Percentiles rank a stretch among this genome's conserved stretches.
Conservation (phyloP, 2,797 vertebrate genomes). For the Chromis chromis region DNA sequence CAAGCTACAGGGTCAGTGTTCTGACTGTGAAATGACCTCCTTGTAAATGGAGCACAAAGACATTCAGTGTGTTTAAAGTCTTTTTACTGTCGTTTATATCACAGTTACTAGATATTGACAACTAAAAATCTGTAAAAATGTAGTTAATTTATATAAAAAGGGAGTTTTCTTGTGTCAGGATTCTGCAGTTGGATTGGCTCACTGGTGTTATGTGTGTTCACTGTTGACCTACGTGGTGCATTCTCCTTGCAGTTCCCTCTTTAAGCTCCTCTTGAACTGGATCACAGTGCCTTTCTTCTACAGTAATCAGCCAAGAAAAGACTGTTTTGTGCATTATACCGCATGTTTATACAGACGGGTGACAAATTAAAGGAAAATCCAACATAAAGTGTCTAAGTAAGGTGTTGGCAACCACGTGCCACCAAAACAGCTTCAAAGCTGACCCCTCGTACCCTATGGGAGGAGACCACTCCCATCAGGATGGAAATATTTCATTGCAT, state of each 20-base stretch:
- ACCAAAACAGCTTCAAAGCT: too few species aligned
- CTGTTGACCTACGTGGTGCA: slow-evolving; percentile 68
- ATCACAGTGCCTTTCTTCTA: slow-evolving; percentile 36
- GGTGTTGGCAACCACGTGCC: too few species aligned
- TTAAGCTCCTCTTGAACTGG: slow-evolving; percentile 54
- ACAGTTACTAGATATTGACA: not conserved
- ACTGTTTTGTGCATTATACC: slow-evolving; percentile 4
- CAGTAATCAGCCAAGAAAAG: not conserved
- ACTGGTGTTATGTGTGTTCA: slow-evolving; percentile 72
- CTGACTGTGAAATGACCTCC: not conserved
- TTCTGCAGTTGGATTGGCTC: slow-evolving; percentile 71
- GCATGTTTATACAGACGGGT: not conserved
- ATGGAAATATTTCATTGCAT: too few species aligned
- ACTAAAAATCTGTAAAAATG: not conserved
- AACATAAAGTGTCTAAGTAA: too few species aligned
- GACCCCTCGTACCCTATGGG: too few species aligned
- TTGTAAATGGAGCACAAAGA: slow-evolving; percentile 8
- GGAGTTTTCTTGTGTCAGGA: slow-evolving; percentile 60
- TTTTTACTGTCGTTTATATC: not conserved
- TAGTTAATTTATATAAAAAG: slow-evolving; percentile 64
- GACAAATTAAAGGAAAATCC: too few species aligned
- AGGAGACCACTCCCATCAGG: too few species aligned
- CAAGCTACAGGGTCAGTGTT: not conserved
- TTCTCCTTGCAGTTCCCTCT: slow-evolving; percentile 73
- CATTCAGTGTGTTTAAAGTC: not conserved